Percentiles rank a stretch among this genome's conserved stretches.
phyloP scores from a whole-genome alignment of 2,888 invertebrate species.

The Dioctria linearis region DNA sequence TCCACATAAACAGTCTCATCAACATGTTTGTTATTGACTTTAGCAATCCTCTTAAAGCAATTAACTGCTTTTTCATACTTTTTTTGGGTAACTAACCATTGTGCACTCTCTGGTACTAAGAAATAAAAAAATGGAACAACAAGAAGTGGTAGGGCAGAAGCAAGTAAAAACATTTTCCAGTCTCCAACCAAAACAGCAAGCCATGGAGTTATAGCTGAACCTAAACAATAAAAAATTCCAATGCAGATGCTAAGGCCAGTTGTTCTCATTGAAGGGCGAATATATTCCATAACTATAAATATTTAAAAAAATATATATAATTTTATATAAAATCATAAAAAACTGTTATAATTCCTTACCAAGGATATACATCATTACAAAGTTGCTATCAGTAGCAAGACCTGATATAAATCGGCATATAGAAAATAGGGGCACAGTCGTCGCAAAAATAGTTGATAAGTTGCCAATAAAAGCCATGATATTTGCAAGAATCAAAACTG shows the following conservation, averaged over 20 bases:
- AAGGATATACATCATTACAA: slow-evolving; percentile 77
- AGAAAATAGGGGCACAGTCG: slow-evolving; percentile 71
- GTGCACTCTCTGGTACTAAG: slow-evolving; percentile 75
- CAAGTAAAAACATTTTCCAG: slow-evolving; percentile 73
- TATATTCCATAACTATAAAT: slow-evolving; percentile 68
- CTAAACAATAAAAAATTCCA: slow-evolving; percentile 75
- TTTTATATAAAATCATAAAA: no score
- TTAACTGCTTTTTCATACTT: slow-evolving; percentile 72
- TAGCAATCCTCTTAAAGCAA: slow-evolving; percentile 73
- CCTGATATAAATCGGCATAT: slow-evolving; percentile 74
- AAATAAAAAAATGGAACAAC: slow-evolving; percentile 73
- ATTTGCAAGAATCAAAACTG: slow-evolving; percentile 73
- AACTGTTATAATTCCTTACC: slow-evolving; percentile 67
- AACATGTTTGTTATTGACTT: slow-evolving; percentile 71
- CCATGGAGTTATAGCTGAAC: slow-evolving; percentile 73
- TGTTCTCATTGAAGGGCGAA: slow-evolving; percentile 71
- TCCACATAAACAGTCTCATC: slow-evolving; percentile 65
- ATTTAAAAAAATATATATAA: neutral
- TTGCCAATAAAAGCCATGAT: slow-evolving; percentile 74
- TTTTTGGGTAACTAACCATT: slow-evolving; percentile 75
- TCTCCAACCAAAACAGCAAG: slow-evolving; percentile 70
- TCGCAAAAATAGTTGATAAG: slow-evolving; percentile 72
- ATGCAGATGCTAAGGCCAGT: slow-evolving; percentile 73
- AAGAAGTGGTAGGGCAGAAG: slow-evolving; percentile 72
- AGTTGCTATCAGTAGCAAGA: slow-evolving; percentile 75